Conservation (phyloP, 2,888 invertebrate species). For the Napeogenes inachia region DNA sequence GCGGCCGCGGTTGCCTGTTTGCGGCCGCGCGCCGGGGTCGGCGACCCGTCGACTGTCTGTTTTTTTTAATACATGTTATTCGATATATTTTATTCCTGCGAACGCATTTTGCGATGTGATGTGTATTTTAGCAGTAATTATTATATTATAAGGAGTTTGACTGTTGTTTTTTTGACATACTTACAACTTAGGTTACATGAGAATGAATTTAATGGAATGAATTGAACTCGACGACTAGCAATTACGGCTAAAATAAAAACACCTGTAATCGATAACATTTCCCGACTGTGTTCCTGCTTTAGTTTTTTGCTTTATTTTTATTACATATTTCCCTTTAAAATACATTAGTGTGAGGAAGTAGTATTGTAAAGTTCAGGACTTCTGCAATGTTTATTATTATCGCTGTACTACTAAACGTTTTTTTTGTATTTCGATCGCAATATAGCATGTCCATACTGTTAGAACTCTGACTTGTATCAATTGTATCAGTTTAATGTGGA, state of each 20-base stretch:
- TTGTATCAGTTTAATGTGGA: conserved; percentile 77
- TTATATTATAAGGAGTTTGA: conserved; percentile 78
- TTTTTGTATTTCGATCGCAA: conserved; percentile 69
- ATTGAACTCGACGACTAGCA: conserved; percentile 62
- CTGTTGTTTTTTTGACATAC: conserved; percentile 77
- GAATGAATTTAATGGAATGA: conserved; percentile 65
- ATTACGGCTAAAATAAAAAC: conserved; percentile 72
- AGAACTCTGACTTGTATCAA: conserved; percentile 75
- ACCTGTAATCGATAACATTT: conserved; percentile 73
- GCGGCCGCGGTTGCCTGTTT: conserved; percentile 75
- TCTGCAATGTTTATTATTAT: conserved; percentile 72
- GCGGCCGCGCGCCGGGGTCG: conserved; percentile 64
- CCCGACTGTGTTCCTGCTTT: conserved; percentile 76
- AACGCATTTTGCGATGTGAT: conserved; percentile 86
- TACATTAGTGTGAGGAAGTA: conserved; percentile 75
- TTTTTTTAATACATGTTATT: conserved; percentile 80
- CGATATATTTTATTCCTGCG: conserved; percentile 89
- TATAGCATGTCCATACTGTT: conserved; percentile 73
- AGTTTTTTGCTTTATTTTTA: conserved; percentile 77
- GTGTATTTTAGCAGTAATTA: conserved; percentile 80
- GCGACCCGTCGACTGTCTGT: conserved; percentile 69
- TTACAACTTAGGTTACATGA: conserved; percentile 74
- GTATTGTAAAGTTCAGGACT: conserved; percentile 75
- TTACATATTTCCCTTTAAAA: conserved; percentile 70
- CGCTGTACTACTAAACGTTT: conserved; percentile 65